These are phyloP conservation scores for Amblyopsis hoosieri DNA, from an alignment of 2,797 vertebrate genomes.

Conservation along the genomic window DNA sequence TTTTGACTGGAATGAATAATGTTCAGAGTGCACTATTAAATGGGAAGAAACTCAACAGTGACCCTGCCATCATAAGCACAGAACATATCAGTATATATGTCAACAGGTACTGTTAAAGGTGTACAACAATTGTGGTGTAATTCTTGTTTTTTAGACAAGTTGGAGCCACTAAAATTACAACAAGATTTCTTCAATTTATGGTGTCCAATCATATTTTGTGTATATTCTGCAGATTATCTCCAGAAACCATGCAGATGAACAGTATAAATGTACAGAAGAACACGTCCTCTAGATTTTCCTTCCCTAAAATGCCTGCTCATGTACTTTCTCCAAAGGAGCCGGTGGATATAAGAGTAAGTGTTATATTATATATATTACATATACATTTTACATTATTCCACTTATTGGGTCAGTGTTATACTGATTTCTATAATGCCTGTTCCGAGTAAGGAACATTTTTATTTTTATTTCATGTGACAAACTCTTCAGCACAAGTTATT, in stretches of 20 bases:
- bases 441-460: neutral
- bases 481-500: no score
- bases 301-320: slow-evolving; percentile 78
- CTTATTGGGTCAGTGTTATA: no score
- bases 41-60: slow-evolving; percentile 73
- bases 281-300: slow-evolving; percentile 82
- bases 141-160: no score
- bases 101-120: slow-evolving; percentile 81
- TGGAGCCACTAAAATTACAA: no score
- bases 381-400: no score
- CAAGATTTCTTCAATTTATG: neutral
- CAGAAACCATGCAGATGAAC: slow-evolving; percentile 63
- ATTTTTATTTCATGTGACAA: no score
- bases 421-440: no score
- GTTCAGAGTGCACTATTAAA: slow-evolving; percentile 86
- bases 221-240: slow-evolving; percentile 61
- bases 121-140: neutral
- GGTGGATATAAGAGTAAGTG: slow-evolving; percentile 89
- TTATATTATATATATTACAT: no score
- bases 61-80: slow-evolving; percentile 77
- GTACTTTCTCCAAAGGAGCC: slow-evolving; percentile 71
- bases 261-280: slow-evolving; percentile 68
- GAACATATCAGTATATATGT: slow-evolving; percentile 86
- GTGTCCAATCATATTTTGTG: neutral
- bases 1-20: slow-evolving; percentile 80